Evolutionary conservation across 2,888 invertebrate species (phyloP).

Genomic region (Aphodius granarius): DNA sequence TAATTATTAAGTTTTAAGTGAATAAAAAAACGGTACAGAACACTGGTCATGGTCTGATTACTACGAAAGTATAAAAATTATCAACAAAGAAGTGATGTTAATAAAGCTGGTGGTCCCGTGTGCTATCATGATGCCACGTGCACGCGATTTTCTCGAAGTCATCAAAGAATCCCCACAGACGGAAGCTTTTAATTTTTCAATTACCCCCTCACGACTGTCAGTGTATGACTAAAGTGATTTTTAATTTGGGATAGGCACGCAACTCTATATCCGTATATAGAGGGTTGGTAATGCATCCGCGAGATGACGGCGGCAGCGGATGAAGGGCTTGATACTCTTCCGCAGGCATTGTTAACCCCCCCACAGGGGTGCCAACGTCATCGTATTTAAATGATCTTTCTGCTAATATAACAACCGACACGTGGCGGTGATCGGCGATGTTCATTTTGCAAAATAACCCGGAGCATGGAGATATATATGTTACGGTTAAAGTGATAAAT

Average conservation of each 20-base stretch:
- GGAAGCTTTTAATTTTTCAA: slow-evolving; percentile 18
- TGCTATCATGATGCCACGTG: too few species aligned
- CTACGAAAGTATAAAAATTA: background rate
- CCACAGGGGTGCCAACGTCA: slow-evolving; percentile 9
- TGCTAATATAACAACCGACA: slow-evolving; percentile 18
- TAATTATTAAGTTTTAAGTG: background rate
- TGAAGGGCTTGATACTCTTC: background rate
- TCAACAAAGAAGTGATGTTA: too few species aligned
- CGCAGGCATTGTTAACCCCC: slow-evolving; percentile 14
- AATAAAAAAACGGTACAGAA: background rate
- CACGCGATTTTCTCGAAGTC: too few species aligned
- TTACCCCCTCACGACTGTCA: slow-evolving; percentile 5
- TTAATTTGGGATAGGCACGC: slow-evolving; percentile 5
- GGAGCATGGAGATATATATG: background rate
- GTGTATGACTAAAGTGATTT: slow-evolving; percentile 12
- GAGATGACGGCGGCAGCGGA: background rate
- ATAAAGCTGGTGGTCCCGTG: too few species aligned
- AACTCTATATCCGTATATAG: background rate
- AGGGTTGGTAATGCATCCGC: slow-evolving; percentile 12
- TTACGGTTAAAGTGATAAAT: too few species aligned
- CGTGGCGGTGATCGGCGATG: slow-evolving; percentile 3
- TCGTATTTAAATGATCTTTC: slow-evolving; percentile 13
- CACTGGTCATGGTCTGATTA: background rate
- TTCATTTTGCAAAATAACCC: background rate
- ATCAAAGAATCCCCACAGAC: background rate